Percentiles rank a stretch among this genome's conserved stretches.
phyloP scores from a whole-genome alignment of 1,140 invertebrate species.

The Coboldia fuscipes region DNA sequence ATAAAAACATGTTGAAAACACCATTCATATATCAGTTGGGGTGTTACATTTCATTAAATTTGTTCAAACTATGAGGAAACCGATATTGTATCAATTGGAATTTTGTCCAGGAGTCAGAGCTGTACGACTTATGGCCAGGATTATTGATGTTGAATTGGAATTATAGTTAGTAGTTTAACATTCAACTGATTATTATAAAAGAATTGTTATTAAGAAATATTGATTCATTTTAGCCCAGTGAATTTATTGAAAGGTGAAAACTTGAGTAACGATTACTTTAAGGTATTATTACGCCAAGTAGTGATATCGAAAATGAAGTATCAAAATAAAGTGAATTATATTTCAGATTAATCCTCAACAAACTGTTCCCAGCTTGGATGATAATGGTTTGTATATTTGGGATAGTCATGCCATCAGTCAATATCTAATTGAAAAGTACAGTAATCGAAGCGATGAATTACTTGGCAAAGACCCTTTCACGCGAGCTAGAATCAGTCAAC shows the following conservation, averaged over 20 bases:
- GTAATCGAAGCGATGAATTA: conserved; percentile 25
- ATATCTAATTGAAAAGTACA: conserved; percentile 27
- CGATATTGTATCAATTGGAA: background rate
- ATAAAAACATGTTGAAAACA: too few species aligned
- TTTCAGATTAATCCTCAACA: conserved; percentile 37
- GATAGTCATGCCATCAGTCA: conserved; percentile 29
- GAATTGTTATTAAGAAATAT: too few species aligned
- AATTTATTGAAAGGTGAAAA: too few species aligned
- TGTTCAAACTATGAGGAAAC: background rate
- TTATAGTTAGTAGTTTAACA: too few species aligned
- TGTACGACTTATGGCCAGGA: background rate
- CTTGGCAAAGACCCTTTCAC: conserved; percentile 32
- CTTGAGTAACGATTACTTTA: too few species aligned
- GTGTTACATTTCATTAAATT: too few species aligned
- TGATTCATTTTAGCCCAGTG: too few species aligned
- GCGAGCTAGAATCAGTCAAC: conserved; percentile 29
- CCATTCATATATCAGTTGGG: too few species aligned
- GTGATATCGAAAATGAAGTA: too few species aligned
- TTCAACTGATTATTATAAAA: too few species aligned
- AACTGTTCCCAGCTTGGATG: conserved; percentile 29
- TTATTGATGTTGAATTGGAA: background rate
- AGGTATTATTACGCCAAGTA: too few species aligned
- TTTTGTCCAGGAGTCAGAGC: background rate
- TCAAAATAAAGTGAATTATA: too few species aligned
- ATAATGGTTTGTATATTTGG: conserved; percentile 28